phyloP scores from a whole-genome alignment of 1,140 invertebrate genomes.

The Heliconius nattereri region DNA sequence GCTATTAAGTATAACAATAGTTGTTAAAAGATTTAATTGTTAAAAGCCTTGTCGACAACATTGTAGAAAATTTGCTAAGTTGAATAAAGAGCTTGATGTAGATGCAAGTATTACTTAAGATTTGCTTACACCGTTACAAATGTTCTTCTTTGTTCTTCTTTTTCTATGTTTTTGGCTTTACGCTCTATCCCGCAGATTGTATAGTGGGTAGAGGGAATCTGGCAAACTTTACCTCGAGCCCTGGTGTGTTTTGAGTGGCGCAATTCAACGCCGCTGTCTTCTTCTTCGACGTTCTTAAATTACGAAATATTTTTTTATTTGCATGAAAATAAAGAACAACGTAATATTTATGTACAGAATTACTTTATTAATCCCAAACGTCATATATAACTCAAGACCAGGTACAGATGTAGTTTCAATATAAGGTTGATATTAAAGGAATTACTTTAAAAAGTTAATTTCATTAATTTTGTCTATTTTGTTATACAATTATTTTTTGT shows the following conservation, averaged over 20 bases:
- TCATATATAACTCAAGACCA: slow-evolving; percentile 4
- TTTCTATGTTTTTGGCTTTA: no score
- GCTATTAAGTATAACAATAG: no score
- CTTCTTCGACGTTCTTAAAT: neutral
- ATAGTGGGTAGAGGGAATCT: no score
- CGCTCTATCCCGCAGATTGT: no score
- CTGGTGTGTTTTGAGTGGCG: no score
- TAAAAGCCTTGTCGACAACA: neutral
- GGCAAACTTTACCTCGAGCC: no score
- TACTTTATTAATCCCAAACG: neutral
- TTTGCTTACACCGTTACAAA: neutral
- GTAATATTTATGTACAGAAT: neutral
- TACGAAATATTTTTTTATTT: no score
- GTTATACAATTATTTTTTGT: neutral
- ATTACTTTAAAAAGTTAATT: neutral
- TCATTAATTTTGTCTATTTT: neutral
- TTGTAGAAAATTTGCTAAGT: neutral
- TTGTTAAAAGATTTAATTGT: neutral
- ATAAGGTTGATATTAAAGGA: no score
- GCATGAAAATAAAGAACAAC: neutral
- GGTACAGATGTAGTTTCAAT: neutral
- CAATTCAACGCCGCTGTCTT: neutral
- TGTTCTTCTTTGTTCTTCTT: neutral
- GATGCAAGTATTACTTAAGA: neutral
- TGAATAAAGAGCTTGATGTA: neutral